Conservation (phyloP, 2,113 vertebrate species). For the Callocephalon fimbriatum region DNA sequence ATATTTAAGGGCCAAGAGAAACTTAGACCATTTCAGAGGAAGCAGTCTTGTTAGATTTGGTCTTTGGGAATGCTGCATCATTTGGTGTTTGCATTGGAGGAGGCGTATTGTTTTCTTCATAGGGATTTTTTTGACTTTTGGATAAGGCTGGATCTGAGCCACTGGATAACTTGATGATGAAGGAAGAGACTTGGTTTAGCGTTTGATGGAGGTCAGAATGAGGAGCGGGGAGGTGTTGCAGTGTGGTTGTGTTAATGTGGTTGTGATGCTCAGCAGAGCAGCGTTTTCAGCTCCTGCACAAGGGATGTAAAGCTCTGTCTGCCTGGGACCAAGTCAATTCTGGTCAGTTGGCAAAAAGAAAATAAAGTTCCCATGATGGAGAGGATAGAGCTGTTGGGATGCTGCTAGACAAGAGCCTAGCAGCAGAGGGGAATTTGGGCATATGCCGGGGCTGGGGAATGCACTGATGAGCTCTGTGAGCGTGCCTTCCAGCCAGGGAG, state of each 20-base stretch:
- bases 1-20: neutral
- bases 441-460: neutral
- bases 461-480: neutral
- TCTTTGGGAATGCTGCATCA: neutral
- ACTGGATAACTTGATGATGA: neutral
- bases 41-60: neutral
- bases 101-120: neutral
- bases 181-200: neutral
- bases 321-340: neutral
- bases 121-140: neutral
- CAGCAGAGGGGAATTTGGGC: neutral
- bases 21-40: neutral
- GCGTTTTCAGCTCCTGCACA: neutral
- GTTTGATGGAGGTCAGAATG: neutral
- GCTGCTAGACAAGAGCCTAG: neutral
- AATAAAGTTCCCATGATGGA: neutral
- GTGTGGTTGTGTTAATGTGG: neutral
- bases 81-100: neutral
- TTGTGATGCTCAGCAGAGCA: neutral
- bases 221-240: neutral
- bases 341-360: neutral
- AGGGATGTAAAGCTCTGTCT: neutral
- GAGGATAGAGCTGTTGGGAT: neutral
- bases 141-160: neutral
- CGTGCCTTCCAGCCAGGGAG: constrained; percentile 1